Conservation (phyloP, 2,113 vertebrate species). For the Octodon degus region DNA sequence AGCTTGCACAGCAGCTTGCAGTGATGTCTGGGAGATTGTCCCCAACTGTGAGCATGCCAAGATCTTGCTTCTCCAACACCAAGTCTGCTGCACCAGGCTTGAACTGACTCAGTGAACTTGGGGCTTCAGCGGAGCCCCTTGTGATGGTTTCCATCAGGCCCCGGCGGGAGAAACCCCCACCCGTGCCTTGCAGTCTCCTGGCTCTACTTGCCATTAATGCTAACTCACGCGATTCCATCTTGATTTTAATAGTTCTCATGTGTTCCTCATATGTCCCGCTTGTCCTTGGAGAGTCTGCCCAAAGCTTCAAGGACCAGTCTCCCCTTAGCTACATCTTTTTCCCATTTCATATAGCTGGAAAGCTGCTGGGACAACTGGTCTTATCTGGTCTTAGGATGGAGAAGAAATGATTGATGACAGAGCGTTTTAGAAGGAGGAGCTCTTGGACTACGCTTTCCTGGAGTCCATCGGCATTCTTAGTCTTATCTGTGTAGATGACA, state of each 20-base stretch:
- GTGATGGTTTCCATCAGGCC: neutral
- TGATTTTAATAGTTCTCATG: neutral
- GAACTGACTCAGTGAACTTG: neutral
- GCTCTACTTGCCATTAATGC: neutral
- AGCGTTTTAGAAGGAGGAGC: neutral
- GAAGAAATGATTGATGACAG: neutral
- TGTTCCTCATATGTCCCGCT: neutral
- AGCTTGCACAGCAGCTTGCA: neutral
- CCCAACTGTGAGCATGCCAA: neutral
- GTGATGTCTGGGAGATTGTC: no score
- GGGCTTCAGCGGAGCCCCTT: neutral
- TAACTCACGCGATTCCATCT: neutral
- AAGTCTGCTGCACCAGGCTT: neutral
- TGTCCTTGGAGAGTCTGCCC: neutral
- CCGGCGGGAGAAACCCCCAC: neutral
- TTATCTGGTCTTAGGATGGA: neutral
- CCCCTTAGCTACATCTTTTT: neutral
- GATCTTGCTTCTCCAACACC: neutral
- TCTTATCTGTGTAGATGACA: neutral
- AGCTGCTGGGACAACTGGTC: neutral
- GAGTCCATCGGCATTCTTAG: neutral
- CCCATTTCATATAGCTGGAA: neutral
- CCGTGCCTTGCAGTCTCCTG: neutral
- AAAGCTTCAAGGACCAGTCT: neutral
- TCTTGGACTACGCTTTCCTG: neutral